Percentiles rank a stretch among this genome's conserved stretches.
phyloP scores from a whole-genome alignment of 2,113 vertebrate genomes.

The Falco punctatus region DNA sequence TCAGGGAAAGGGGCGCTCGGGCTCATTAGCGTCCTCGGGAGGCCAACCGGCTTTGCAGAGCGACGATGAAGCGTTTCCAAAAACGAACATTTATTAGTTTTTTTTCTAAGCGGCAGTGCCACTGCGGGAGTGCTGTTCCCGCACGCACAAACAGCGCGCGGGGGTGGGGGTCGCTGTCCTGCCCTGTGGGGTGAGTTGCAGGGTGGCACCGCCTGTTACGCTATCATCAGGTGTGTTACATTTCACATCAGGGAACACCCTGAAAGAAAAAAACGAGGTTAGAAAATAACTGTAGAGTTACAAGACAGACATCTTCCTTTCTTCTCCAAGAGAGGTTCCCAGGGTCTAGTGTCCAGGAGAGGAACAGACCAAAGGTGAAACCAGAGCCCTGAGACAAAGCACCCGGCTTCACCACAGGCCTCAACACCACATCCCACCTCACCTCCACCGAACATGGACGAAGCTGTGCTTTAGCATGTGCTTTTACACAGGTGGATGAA shows the following conservation, averaged over 20 bases:
- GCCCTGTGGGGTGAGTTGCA: too few relatives aligned
- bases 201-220: too few relatives aligned
- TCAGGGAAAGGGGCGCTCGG: too few relatives aligned
- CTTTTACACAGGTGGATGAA: not conserved
- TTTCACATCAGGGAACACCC: not conserved
- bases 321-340: too few relatives aligned
- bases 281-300: not conserved
- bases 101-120: too few relatives aligned
- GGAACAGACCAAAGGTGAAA: not conserved
- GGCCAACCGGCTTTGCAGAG: too few relatives aligned
- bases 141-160: not conserved
- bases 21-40: too few relatives aligned
- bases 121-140: too few relatives aligned
- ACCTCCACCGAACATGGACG: too few relatives aligned
- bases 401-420: fast-evolving
- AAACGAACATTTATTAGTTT: not conserved
- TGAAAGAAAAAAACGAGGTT: too few relatives aligned
- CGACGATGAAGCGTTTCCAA: not conserved
- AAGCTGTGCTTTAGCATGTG: not conserved
- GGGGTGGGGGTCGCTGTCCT: fast-evolving
- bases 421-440: too few relatives aligned
- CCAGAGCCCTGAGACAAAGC: fast-evolving
- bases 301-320: fast-evolving
- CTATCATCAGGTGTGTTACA: too few relatives aligned
- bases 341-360: not conserved